These are phyloP conservation scores for Cryptops parisi DNA, from an alignment of 2,888 invertebrate species.

Conservation along the genomic window DNA sequence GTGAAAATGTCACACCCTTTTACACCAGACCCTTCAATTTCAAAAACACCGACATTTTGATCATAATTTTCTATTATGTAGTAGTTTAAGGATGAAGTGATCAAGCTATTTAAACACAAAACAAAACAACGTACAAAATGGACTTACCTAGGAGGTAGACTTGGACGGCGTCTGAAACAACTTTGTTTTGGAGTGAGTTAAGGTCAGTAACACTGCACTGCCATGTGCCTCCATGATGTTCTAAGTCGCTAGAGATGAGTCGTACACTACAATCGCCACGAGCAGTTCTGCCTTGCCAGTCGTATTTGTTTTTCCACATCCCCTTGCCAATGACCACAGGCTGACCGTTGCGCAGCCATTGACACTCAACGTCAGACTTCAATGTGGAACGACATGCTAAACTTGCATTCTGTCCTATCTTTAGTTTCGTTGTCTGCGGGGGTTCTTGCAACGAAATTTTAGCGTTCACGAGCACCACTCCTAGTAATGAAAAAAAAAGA, in stretches of 20 bases:
- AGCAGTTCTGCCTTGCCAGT: constrained; percentile 5
- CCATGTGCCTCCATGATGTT: constrained; percentile 11
- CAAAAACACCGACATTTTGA: too few relatives aligned
- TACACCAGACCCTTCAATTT: too few relatives aligned
- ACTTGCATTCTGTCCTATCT: constrained; percentile 5
- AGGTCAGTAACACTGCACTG: constrained; percentile 11
- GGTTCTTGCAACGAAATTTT: neutral
- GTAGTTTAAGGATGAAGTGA: neutral
- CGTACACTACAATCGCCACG: constrained; percentile 10
- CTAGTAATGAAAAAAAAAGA: neutral
- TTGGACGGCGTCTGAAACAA: constrained; percentile 5
- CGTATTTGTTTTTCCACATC: constrained; percentile 9
- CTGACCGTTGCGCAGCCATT: constrained; percentile 12
- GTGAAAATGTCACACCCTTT: too few relatives aligned
- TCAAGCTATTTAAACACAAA: neutral
- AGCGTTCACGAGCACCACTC: neutral
- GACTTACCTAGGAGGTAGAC: constrained; percentile 9
- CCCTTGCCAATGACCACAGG: constrained; percentile 11
- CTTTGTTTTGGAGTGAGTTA: constrained; percentile 3
- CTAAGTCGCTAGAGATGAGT: neutral
- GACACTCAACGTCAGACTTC: constrained; percentile 6
- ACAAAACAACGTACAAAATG: neutral
- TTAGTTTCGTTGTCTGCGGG: constrained; percentile 1
- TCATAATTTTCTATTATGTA: too few relatives aligned
- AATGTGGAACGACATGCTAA: constrained; percentile 6